Base-by-base conservation (phyloP, 2,113 vertebrate species). In the Corapipo altera region DNA sequence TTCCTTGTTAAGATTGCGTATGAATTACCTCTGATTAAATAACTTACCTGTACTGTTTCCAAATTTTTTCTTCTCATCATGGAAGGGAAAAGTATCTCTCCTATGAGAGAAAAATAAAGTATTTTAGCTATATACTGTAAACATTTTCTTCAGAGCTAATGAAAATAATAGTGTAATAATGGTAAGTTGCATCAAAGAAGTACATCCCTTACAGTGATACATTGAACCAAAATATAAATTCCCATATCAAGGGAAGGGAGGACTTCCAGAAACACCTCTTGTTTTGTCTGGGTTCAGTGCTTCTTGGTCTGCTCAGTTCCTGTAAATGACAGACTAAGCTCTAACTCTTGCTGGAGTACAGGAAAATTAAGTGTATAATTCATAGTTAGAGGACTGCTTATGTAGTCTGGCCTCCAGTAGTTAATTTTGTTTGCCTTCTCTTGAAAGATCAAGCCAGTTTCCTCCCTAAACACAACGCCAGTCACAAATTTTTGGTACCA, bases 301-400 rank as follows among this genome's bases (percentile, higher is more conserved):
- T 74, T 2, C 1, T 32, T 93, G 30, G 27, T 81, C 55, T 88
- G 22, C 37, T 65, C 9, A 16, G 71, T 89, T 95, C 72, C 91
- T 84, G 67, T 88, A 93, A 91, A 91, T 71, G 64, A 66, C 64
- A 80, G 51, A 30, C n/a, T 73, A 35, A 62, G 64, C 35, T 88
- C 57, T 43, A 64, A 70, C 21, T 86, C 59, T 55, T 74, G 19
- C 55, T 48, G 27, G 59, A 89, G 14, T n/a, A 55, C 72, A 46
- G 79, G 67, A 88, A 88, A 86, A 92, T 88, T 44, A 58, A 88
- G 23, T 85, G 32, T n/a, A 19, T 92, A 88, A 90, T 92, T 79
- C 75, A 23, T 61, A 65, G 27, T 65, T 79, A 74, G 64, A 70
- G 15, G 77, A 88, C 49, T 79, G 41, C n/a, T 78, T 73, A 3